Conservation (phyloP, 2,797 vertebrate species). For the Thunnus albacares region DNA sequence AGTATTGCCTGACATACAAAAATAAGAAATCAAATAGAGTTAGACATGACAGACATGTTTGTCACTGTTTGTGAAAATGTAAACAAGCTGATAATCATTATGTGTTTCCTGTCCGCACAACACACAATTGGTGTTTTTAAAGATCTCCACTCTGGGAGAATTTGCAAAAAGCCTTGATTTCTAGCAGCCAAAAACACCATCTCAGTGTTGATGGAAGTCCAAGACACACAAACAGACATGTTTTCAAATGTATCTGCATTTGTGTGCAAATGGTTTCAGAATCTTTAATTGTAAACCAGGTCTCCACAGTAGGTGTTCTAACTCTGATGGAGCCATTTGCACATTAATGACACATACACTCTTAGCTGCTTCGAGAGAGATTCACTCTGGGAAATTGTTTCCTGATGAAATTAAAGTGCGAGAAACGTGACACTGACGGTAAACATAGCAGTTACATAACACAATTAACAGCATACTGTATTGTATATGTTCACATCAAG, state of each 20-base stretch:
- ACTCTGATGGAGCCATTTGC: conserved; percentile 34
- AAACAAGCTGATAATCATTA: conserved; percentile 11
- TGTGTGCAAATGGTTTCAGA: conserved; percentile 25
- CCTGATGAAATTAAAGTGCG: conserved; percentile 7
- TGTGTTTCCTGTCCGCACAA: neutral
- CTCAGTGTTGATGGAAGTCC: neutral
- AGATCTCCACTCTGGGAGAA: neutral
- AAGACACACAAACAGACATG: conserved; percentile 14
- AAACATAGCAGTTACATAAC: neutral
- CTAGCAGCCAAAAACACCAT: neutral
- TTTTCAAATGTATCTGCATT: conserved; percentile 26
- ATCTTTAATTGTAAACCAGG: conserved; percentile 35
- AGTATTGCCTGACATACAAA: neutral
- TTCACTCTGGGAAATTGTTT: conserved; percentile 8
- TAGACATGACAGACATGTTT: neutral
- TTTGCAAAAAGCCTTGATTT: conserved; percentile 34
- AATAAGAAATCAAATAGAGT: neutral
- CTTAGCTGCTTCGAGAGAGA: conserved; percentile 12
- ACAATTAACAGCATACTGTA: neutral
- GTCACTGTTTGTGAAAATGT: neutral
- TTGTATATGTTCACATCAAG: neutral
- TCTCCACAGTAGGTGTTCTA: conserved; percentile 22
- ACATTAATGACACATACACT: conserved; percentile 30
- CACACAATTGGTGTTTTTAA: neutral
- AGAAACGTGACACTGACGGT: neutral